Base-by-base conservation (phyloP, 1,140 invertebrate species). In the Bombus confusus region DNA sequence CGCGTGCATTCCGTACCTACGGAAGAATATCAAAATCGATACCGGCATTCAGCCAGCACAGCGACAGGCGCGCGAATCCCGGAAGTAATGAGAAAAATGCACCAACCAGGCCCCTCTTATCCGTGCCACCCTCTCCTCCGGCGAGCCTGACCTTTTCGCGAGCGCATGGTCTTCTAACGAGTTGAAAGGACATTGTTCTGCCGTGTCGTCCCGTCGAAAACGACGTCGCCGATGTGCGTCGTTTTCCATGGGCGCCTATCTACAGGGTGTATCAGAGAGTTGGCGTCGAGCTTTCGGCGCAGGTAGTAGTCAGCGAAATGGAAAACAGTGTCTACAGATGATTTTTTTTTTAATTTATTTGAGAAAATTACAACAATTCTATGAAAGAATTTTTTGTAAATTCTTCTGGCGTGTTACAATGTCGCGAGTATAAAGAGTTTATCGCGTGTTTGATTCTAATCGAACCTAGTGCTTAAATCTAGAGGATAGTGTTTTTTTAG, bases 61-160 rank as follows among this genome's bases (percentile, higher is more conserved):
- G 64, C 6, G 73, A 43, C 22, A 41, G 37, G 39, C 13, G 12
- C 39, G 43, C 41, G 73, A 52, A 43, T 79, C 77, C 80, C 86
- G 75, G 85, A 89, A 71, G 83, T 88, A 90, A 90, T 81, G 86
- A 87, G 78, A 81, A 76, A 80, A 89, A 79, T 74, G 75, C 66
- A 66, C 8, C 73, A 57, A 73, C 75, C 39, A 28, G 43, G 34
- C 15, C 28, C 2, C 69, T 31, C 28, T 37, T 43, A 13, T 34
- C 41, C 62, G 62, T 31, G n/a, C 2, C 62, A 31, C n/a, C 62
- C 75, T 37, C 71, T 31, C 28, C 59, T 62, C 28, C 59, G 10
- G 3, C 59, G 59, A 12, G 57, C 37, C 77, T 52, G 25, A 66
- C 57, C 77, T 69, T 80, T 68, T 68, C 43, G 62, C 77, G 18